These are phyloP conservation scores for Ceyx margarethae DNA, from an alignment of 2,113 vertebrate genomes.

Conservation along the genomic window DNA sequence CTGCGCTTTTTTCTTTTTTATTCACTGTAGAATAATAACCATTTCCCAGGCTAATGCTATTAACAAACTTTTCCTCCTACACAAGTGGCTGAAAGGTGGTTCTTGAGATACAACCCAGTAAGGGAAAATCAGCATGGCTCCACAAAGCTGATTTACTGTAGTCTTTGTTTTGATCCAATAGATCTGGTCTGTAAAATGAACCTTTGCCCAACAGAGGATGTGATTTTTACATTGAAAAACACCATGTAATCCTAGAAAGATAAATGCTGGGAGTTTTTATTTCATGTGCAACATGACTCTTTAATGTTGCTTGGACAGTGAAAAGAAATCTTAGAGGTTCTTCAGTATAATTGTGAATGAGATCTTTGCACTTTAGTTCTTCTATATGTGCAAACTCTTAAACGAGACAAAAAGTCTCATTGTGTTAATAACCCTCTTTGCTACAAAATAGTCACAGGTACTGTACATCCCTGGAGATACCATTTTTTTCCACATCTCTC, in stretches of 20 bases:
- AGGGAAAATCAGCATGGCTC: background rate
- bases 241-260: background rate
- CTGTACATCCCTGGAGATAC: background rate
- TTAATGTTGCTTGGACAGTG: background rate
- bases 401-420: background rate
- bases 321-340: background rate
- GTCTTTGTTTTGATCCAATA: constrained; percentile 31
- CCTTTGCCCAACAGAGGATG: background rate
- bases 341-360: background rate
- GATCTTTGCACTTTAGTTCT: background rate
- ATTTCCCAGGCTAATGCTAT: background rate
- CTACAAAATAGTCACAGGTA: background rate
- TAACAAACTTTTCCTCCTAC: background rate
- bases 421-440: background rate
- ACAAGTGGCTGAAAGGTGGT: constrained; percentile 4
- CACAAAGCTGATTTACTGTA: constrained; percentile 12
- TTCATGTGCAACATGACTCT: background rate
- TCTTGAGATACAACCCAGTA: background rate
- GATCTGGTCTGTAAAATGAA: constrained; percentile 1
- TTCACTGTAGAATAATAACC: background rate
- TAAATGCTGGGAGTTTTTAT: background rate
- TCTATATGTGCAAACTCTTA: background rate
- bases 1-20: background rate
- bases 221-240: constrained; percentile 28
- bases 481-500: background rate